Base-by-base conservation (phyloP, 2,797 vertebrate genomes). In the Decapterus maruadsi region DNA sequence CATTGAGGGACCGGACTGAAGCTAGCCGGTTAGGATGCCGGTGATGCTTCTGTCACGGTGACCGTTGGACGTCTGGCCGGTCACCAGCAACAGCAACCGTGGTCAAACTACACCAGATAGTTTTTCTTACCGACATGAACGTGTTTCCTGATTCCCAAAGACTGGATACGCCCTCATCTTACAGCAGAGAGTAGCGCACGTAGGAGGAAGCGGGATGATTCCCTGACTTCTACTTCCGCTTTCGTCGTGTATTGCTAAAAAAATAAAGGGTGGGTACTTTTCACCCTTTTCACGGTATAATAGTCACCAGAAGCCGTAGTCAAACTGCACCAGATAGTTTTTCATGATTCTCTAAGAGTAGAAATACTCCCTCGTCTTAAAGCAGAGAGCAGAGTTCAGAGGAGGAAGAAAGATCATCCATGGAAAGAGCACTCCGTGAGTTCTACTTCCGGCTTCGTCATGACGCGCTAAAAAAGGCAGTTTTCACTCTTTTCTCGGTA, bases 121-220 rank as follows among this genome's bases (percentile, higher is more conserved):
- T 67, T 43, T 26, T 75, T 50, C 4, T 12, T 1, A 2, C 48
- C 5, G 20, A 75, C 69, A 29, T 2, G 40, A 59, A 57, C 80
- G 69, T 54, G 53, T 78, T 94, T 92, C 93, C 90, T 82, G 84
- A 72, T 85, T 85, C 64, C n/a, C 57, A 4, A 38, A 29, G 3
- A 45, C 19, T 16, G 66, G 62, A 85, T 57, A 90, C 90, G 84
- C 92, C 93, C 87, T 80, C 4, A 8, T 72, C 45, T 84, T 77
- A 82, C 76, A 84, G 70, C 81, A 63, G n/a, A 81, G 71, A 78
- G 67, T 1, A 43, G n/a, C 1, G 1, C 17, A 12, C 34, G 0
- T 9, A 4, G 7, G 20, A 8, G 1, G 8, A 38, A 40, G 53
- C 50, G 14, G 84, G 80, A 87, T 22, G 3, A 4, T 0, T 59